Conservation (phyloP, 2,888 invertebrate genomes). For the Pyrochroa serraticornis region DNA sequence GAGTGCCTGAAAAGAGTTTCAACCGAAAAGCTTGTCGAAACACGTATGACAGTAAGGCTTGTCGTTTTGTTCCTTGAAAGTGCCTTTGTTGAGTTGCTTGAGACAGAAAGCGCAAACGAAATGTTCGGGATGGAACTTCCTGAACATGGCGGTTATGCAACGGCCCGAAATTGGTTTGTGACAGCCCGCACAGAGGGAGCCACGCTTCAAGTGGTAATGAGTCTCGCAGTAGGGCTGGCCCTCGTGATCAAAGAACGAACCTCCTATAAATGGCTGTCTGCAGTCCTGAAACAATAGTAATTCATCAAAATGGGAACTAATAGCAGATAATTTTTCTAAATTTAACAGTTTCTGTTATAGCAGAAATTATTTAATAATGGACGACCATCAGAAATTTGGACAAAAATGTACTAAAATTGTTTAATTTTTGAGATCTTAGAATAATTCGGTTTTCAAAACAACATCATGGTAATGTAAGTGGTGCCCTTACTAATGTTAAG, state of each 20-base stretch:
- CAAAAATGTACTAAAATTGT: too few species aligned
- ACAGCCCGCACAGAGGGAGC: conserved; percentile 96
- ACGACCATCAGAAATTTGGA: too few species aligned
- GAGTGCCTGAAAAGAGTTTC: conserved; percentile 41
- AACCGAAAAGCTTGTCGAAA: conserved; percentile 96
- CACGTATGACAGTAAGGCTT: conserved; percentile 98
- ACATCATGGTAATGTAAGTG: background rate
- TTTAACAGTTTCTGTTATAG: too few species aligned
- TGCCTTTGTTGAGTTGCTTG: conserved; percentile 97
- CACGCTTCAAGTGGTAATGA: conserved; percentile 96
- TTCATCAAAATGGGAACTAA: too few species aligned
- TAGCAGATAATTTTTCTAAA: too few species aligned
- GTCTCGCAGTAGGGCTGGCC: conserved; percentile 98
- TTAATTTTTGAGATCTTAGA: too few species aligned
- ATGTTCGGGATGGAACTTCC: conserved; percentile 99
- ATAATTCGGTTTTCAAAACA: too few species aligned
- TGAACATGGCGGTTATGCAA: conserved; percentile 98
- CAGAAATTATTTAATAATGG: too few species aligned
- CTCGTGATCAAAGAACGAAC: conserved; percentile 98
- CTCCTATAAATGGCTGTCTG: conserved; percentile 93
- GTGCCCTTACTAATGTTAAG: too few species aligned
- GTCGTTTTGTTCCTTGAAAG: conserved; percentile 98
- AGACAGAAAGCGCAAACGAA: conserved; percentile 99
- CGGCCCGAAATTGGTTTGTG: conserved; percentile 97
- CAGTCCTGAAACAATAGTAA: conserved; percentile 79